These are phyloP conservation scores for Entelurus aequoreus DNA, from an alignment of 2,113 vertebrate species.

Conservation along the genomic window DNA sequence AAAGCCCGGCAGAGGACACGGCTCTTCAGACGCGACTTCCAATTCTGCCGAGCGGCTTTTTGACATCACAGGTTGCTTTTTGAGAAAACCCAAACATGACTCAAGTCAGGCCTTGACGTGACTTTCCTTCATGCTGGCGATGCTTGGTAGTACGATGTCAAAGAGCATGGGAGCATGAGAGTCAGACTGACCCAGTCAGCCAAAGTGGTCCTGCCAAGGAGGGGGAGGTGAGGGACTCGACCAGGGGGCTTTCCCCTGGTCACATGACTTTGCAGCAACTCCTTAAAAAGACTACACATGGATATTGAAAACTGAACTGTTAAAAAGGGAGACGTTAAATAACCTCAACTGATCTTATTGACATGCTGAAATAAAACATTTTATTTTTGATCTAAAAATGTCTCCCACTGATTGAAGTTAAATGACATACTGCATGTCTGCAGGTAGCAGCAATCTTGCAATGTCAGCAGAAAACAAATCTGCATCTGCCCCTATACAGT, in stretches of 20 bases:
- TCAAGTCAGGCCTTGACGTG: slow-evolving; percentile 7
- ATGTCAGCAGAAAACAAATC: no score
- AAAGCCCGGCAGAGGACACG: no score
- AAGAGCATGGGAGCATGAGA: slow-evolving; percentile 71
- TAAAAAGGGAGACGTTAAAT: background rate
- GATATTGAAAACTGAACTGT: slow-evolving; percentile 19
- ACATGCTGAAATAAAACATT: background rate
- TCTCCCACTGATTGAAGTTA: no score
- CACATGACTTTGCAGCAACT: slow-evolving; percentile 26
- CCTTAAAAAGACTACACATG: slow-evolving; percentile 41
- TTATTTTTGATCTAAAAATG: background rate
- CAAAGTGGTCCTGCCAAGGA: slow-evolving; percentile 37
- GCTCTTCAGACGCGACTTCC: no score
- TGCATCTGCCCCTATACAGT: no score
- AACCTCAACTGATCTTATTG: slow-evolving; percentile 21
- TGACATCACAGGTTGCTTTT: background rate
- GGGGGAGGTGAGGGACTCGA: slow-evolving; percentile 18
- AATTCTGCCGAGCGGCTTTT: background rate
- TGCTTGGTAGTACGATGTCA: slow-evolving; percentile 52
- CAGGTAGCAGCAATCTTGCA: no score
- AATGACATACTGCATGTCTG: no score
- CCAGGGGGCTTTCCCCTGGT: slow-evolving; percentile 61
- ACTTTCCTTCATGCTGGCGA: slow-evolving; percentile 33
- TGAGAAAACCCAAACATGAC: slow-evolving; percentile 1
- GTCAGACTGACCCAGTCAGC: slow-evolving; percentile 51